Evolutionary conservation across 1,140 invertebrate species (phyloP).

Genomic region (Lamellibrachia luymesi): DNA sequence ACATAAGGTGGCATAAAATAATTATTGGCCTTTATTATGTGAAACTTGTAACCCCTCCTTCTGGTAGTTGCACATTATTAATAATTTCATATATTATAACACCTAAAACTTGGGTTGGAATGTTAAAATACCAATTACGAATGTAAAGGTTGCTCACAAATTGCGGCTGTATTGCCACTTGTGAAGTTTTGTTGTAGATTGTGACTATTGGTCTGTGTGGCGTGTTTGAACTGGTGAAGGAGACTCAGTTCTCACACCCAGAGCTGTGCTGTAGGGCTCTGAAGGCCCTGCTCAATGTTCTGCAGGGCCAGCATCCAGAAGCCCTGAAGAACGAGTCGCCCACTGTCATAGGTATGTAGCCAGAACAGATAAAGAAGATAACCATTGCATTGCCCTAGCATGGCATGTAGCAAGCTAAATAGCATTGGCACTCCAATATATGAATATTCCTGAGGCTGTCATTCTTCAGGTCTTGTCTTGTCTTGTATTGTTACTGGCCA

Average conservation of each 20-base stretch:
- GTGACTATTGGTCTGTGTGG: slow-evolving; percentile 86
- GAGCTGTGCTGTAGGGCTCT: slow-evolving; percentile 83
- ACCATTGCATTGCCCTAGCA: no score
- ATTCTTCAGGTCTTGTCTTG: no score
- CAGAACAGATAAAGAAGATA: no score
- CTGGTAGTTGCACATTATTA: not conserved
- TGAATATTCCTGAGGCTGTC: no score
- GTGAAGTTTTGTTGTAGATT: slow-evolving; percentile 63
- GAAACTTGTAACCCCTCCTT: not conserved
- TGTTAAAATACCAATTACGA: not conserved
- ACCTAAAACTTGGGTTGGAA: not conserved
- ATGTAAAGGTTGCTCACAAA: not conserved
- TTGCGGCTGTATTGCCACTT: slow-evolving; percentile 17
- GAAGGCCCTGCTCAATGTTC: slow-evolving; percentile 80
- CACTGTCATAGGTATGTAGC: slow-evolving; percentile 69
- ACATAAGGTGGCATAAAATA: no score
- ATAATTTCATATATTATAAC: not conserved
- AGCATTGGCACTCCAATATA: no score
- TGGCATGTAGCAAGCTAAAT: no score
- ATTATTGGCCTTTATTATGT: no score
- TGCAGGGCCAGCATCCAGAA: slow-evolving; percentile 87
- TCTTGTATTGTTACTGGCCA: no score
- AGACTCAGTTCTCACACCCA: slow-evolving; percentile 78
- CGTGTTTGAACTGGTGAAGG: slow-evolving; percentile 87
- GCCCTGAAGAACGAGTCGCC: slow-evolving; percentile 72